phyloP scores from a whole-genome alignment of 2,113 vertebrate genomes.

The Semicossyphus pulcher region DNA sequence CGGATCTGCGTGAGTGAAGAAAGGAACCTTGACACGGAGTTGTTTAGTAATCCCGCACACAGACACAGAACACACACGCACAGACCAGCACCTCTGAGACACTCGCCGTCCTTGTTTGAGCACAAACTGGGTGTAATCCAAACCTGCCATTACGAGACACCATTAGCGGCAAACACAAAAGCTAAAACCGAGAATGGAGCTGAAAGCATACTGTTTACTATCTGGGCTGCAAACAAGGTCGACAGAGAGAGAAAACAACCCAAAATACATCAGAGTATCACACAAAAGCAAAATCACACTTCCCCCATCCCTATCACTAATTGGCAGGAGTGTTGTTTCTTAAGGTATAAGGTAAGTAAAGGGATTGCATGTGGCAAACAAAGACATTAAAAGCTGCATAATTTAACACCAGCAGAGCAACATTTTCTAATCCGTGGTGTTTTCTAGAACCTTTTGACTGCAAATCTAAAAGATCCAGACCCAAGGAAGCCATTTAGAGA shows the following conservation, averaged over 20 bases:
- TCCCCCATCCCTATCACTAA: neutral
- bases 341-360: slow-evolving; percentile 16
- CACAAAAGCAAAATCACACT: neutral
- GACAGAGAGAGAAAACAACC: neutral
- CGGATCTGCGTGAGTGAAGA: neutral
- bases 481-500: neutral
- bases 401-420: neutral
- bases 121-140: slow-evolving; percentile 11
- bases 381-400: slow-evolving; percentile 1
- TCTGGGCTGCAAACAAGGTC: neutral
- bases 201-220: neutral
- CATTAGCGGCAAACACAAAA: neutral
- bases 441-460: neutral
- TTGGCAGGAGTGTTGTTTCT: neutral
- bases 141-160: slow-evolving; percentile 17
- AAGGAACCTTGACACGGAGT: slow-evolving; percentile 10
- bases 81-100: neutral
- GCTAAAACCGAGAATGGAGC: slow-evolving; percentile 5
- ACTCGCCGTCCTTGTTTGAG: neutral
- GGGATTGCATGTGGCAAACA: neutral
- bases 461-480: slow-evolving; percentile 10
- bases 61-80: neutral
- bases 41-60: neutral
- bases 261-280: neutral
- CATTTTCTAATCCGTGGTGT: neutral